A percentile compares a stretch with the other conserved stretches of the same genome.
Evolutionary conservation across 2,113 vertebrate species (phyloP).

Genomic region (Hemiscyllium ocellatum): DNA sequence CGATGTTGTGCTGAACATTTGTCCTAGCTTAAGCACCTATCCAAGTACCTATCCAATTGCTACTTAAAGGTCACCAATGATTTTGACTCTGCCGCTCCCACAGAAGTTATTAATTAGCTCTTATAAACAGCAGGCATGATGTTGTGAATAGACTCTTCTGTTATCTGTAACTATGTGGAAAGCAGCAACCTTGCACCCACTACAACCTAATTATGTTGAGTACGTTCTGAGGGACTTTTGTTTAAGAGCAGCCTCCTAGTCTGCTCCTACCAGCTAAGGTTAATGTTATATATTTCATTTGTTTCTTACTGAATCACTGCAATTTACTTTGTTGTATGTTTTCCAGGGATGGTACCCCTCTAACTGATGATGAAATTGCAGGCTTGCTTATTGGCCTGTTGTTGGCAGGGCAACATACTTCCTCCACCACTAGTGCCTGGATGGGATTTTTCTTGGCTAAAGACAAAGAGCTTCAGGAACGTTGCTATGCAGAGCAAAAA

Average conservation of each 20-base stretch:
- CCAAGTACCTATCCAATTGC: too few species aligned
- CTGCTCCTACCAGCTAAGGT: neutral
- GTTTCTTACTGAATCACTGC: neutral
- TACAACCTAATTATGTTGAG: neutral
- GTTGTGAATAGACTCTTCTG: neutral
- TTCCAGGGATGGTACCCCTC: conserved; percentile 66
- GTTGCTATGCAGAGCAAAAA: conserved; percentile 81
- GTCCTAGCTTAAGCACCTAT: too few species aligned
- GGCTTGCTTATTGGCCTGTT: conserved; percentile 92
- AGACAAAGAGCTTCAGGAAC: conserved; percentile 69
- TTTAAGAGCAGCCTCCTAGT: neutral
- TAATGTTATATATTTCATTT: neutral
- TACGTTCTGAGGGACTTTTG: neutral
- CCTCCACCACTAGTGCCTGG: conserved; percentile 93
- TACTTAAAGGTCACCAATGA: too few species aligned
- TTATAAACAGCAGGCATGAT: neutral
- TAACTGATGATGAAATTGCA: conserved; percentile 73
- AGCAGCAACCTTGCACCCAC: neutral
- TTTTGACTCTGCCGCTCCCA: too few species aligned
- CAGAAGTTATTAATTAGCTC: neutral
- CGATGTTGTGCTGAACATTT: too few species aligned
- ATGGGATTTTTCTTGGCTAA: conserved; percentile 87
- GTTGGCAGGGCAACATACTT: conserved; percentile 90
- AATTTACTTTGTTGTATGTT: neutral
- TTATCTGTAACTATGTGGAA: neutral